Evolutionary conservation across 2,113 vertebrate genomes (phyloP).

Genomic region (Rostratula benghalensis): DNA sequence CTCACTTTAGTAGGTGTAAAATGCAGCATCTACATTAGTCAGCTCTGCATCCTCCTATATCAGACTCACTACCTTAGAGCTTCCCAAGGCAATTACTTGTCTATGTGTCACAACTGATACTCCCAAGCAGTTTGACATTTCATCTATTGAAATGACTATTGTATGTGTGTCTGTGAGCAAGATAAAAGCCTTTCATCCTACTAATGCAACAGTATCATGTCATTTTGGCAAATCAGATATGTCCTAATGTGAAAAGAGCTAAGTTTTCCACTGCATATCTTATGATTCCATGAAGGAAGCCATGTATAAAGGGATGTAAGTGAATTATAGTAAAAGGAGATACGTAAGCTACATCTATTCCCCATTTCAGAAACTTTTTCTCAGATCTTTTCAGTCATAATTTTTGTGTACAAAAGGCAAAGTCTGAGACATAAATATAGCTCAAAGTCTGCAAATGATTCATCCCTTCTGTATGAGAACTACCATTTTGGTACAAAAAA

Average conservation of each 20-base stretch:
- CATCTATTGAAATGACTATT: slow-evolving; percentile 49
- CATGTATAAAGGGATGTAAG: background rate
- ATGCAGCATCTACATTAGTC: slow-evolving; percentile 6
- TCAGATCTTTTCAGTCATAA: background rate
- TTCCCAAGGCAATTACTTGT: slow-evolving; percentile 53
- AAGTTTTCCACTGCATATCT: background rate
- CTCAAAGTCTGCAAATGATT: background rate
- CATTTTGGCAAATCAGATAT: slow-evolving; percentile 52
- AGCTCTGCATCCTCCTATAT: background rate
- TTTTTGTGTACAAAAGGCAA: background rate
- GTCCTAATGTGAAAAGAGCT: slow-evolving; percentile 43
- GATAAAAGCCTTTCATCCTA: slow-evolving; percentile 48
- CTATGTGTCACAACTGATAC: slow-evolving; percentile 53
- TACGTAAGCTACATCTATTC: background rate
- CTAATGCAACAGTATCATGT: slow-evolving; percentile 20
- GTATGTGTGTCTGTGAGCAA: slow-evolving; percentile 30
- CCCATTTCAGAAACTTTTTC: background rate
- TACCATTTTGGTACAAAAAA: background rate
- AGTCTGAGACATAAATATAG: background rate
- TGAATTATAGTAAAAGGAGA: background rate
- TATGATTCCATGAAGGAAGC: background rate
- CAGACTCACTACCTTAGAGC: background rate
- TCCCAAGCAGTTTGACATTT: slow-evolving; percentile 48
- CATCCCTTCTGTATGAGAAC: background rate
- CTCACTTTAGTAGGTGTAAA: background rate